Base-by-base conservation (phyloP, 2,888 invertebrate species). In the Drosophila tripunctata region DNA sequence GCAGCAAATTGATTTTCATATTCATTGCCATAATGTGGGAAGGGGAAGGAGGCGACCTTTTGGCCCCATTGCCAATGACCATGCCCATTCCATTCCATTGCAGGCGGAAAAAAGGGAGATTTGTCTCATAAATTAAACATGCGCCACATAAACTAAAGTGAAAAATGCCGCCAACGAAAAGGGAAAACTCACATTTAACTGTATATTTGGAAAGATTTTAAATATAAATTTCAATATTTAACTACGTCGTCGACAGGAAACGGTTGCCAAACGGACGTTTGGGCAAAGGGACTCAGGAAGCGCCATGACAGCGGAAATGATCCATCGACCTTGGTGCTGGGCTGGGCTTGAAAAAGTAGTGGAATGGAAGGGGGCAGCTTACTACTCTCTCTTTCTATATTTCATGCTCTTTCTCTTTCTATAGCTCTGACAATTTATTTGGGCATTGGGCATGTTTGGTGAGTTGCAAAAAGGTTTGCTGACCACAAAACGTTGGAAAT, bases 151-250 rank as follows among this genome's bases (percentile, higher is more conserved):
- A 84, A 82, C 84, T 84, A 82, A 84, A 84, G 75, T 71, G 75
- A 70, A 69, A 61, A 76, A 78, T 67, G 75, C 50, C 56, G 64
- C 50, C 14, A 52, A 33, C 38, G 14, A 31, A 63, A 47, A 36
- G 45, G 62, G 33, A 61, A 47, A 50, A 45, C 70, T 38, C 71
- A 68, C 82, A 71, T 78, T 83, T 81, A 82, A 80, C 75, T 78
- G 79, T 81, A 64, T 76, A 76, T 83, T 80, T 82, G 76, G 76
- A 82, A 83, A 84, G 82, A 80, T 84, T 83, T 82, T 72, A 84
- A 84, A 84, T 84, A 83, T 83, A 83, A 84, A 83, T 83, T 82
- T 82, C 85, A 82, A 84, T 84, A 84, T 83, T 84, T 84, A 84
- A 84, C 81, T 86, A 72, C 81, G 75, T 60, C 81, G 84, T 57